Base-by-base conservation (phyloP, 2,797 vertebrate species). In the Sebastes hubbsi region DNA sequence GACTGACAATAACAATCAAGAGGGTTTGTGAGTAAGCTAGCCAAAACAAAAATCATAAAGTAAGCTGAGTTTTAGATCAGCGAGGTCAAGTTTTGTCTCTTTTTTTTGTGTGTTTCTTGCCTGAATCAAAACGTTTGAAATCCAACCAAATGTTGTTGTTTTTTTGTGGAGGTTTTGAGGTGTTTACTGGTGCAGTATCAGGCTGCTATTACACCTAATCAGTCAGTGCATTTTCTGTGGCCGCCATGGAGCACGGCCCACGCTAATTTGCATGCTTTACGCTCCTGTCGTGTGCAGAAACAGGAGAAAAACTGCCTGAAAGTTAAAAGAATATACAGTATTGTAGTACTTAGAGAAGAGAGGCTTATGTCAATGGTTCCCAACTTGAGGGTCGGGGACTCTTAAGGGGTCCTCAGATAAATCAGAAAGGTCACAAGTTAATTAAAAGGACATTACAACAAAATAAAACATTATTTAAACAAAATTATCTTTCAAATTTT, bases 41-140 rank as follows among this genome's bases (percentile, higher is more conserved):
- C 75, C 75, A 69, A 84, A 85, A 89, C 5, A 52, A 78, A 79
- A 83, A 78, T 76, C 36, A 73, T 54, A 60, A 78, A 67, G 25
- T 56, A 77, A 87, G 83, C 59, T 71, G 58, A 66, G 60, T 52
- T 79, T 77, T 34, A 84, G 71, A 75, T 85, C 80, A 75, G 73
- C 46, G 1, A 82, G 65, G 68, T 87, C 71, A 75, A 24, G 52
- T 79, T 82, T 80, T 27, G 68, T 73, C 8, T 78, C 38, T 71
- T 78, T 73, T 46, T 46, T 34, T 74, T 74, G 59, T 66, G 56
- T 65, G 42, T 25, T 65, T 38, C 58, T 3, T 69, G 77, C 87
- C 90, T 87, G 87, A 91, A 87, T 92, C 88, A 63, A 72, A 78
- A 80, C 1, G 18, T 89, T 80, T 81, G 69, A 87, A 92, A 90